A percentile compares a stretch with the other conserved stretches of the same genome.
These are phyloP conservation scores for Hiodon alosoides DNA, from an alignment of 2,113 vertebrate genomes.

Conservation along the genomic window DNA sequence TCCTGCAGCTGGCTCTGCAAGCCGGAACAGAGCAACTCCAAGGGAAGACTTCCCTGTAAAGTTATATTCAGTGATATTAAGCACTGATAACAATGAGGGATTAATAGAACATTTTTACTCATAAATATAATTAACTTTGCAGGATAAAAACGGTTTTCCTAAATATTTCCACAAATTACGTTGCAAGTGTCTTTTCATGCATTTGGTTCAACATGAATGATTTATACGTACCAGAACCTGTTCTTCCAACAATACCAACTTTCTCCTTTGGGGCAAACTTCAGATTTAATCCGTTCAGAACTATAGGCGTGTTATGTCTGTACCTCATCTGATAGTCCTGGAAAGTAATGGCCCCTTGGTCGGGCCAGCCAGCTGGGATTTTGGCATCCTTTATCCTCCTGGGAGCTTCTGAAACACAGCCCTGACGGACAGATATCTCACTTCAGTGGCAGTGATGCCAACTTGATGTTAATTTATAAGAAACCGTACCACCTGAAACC, in stretches of 20 bases:
- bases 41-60: constrained; percentile 71
- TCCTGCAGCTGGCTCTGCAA: constrained; percentile 63
- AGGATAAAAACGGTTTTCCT: neutral
- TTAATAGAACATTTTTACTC: neutral
- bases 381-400: constrained; percentile 36
- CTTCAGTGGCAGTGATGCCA: neutral
- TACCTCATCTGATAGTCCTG: constrained; percentile 70
- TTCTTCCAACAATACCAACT: constrained; percentile 73
- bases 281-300: constrained; percentile 61
- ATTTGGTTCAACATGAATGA: neutral
- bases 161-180: neutral
- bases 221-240: constrained; percentile 59
- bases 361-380: constrained; percentile 61
- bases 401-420: constrained; percentile 57
- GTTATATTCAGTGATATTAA: no score
- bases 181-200: neutral
- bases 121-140: neutral
- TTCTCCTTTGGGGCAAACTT: constrained; percentile 61
- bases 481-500: no score
- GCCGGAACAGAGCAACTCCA: constrained; percentile 63
- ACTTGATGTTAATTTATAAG: neutral
- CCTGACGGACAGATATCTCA: constrained; percentile 40
- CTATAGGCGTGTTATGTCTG: constrained; percentile 63
- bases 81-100: neutral
- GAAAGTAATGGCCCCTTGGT: constrained; percentile 62